Conservation (phyloP, 2,888 invertebrate genomes). For the Pheosia gnoma region DNA sequence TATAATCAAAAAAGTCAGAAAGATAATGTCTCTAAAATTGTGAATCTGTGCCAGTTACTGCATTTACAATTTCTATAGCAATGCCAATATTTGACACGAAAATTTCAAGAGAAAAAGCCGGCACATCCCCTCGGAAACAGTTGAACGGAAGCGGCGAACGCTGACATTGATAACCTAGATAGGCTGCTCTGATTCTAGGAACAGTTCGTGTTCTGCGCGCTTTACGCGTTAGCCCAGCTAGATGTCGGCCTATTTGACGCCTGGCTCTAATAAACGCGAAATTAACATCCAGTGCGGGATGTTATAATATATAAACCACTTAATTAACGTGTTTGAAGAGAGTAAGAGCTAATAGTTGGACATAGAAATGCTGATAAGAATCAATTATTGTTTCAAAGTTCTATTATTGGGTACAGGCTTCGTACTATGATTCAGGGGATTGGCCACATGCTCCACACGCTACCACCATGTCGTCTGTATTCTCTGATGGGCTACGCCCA, state of each 20-base stretch:
- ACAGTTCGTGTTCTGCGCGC: background rate
- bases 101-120: background rate
- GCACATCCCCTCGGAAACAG: slow-evolving; percentile 13
- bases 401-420: too few species aligned
- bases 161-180: slow-evolving; percentile 26
- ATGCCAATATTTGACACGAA: background rate
- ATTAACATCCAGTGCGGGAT: background rate
- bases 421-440: too few species aligned
- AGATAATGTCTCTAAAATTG: too few species aligned
- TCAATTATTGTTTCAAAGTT: too few species aligned
- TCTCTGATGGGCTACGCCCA: too few species aligned
- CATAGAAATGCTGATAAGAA: too few species aligned
- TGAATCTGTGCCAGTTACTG: too few species aligned
- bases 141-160: slow-evolving; percentile 18
- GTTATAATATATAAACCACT: background rate
- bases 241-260: background rate
- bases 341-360: too few species aligned
- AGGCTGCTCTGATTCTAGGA: slow-evolving; percentile 8
- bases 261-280: background rate
- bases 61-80: background rate
- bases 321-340: too few species aligned
- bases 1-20: too few species aligned
- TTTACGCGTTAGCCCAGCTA: background rate
- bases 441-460: too few species aligned
- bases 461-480: too few species aligned